A percentile compares a stretch with the other conserved stretches of the same genome.
phyloP scores from a whole-genome alignment of 1,140 invertebrate species.

The Agrilus planipennis region DNA sequence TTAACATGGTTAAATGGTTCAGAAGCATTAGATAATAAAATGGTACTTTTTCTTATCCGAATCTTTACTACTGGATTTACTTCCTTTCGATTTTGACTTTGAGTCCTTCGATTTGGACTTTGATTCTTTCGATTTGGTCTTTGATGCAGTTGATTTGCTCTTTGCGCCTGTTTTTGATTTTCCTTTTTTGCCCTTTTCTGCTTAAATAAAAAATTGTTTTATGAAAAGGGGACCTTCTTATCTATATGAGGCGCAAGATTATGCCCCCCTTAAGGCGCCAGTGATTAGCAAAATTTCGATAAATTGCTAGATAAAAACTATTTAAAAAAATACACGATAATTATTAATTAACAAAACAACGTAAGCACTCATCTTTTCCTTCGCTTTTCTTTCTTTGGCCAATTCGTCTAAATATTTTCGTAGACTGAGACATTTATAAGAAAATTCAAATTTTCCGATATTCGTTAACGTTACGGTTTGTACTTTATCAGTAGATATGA shows the following conservation, averaged over 20 bases:
- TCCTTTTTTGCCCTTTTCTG: conserved; percentile 11
- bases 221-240: too few species aligned
- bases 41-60: neutral
- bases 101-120: conserved; percentile 2
- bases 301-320: too few species aligned
- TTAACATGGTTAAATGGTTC: conserved; percentile 10
- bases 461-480: conserved; percentile 19
- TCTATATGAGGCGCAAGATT: too few species aligned
- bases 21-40: neutral
- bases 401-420: conserved; percentile 10
- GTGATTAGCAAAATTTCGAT: too few species aligned
- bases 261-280: too few species aligned
- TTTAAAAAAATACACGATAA: too few species aligned
- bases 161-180: neutral
- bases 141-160: neutral
- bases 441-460: conserved; percentile 23
- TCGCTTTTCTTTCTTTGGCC: conserved; percentile 10
- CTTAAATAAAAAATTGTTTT: too few species aligned
- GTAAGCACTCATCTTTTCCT: conserved; percentile 4
- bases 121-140: conserved; percentile 7
- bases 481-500: conserved; percentile 13
- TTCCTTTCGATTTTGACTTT: neutral
- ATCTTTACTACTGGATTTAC: neutral
- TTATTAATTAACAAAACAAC: too few species aligned
- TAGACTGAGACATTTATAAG: conserved; percentile 14